phyloP scores from a whole-genome alignment of 2,797 vertebrate genomes.

The Liasis olivaceus region DNA sequence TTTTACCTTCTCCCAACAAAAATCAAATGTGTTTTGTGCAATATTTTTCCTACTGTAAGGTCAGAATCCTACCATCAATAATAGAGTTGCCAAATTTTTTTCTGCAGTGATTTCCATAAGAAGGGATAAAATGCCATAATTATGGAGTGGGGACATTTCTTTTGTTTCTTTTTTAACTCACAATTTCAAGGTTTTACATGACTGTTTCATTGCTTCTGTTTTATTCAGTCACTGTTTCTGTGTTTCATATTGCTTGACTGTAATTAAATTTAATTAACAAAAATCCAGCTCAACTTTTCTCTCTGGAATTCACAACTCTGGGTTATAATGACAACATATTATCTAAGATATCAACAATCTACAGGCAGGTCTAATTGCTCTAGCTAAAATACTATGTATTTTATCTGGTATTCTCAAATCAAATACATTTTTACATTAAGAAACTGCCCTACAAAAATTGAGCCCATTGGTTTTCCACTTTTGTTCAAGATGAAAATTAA shows the following conservation, averaged over 20 bases:
- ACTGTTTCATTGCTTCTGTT: not conserved
- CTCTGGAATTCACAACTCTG: not conserved
- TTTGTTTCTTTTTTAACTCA: not conserved
- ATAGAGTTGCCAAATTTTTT: not conserved
- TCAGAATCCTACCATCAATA: not conserved
- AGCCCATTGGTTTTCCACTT: not conserved
- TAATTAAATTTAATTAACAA: not conserved
- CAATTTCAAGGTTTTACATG: not conserved
- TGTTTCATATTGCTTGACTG: not conserved
- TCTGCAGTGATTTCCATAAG: not conserved
- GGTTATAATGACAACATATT: not conserved
- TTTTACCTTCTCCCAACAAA: not conserved
- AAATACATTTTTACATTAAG: not conserved
- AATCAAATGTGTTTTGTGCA: not conserved
- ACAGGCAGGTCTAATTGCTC: not conserved
- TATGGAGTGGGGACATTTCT: not conserved
- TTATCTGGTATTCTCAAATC: not conserved
- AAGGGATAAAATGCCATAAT: not conserved
- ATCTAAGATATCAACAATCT: not conserved
- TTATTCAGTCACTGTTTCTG: not conserved
- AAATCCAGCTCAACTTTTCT: not conserved
- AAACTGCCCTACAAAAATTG: not conserved
- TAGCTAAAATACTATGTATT: not conserved
- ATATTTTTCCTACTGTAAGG: not conserved
- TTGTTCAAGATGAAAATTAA: not conserved